phyloP scores from a whole-genome alignment of 2,797 vertebrate genomes.

The Acipenser transmontanus region DNA sequence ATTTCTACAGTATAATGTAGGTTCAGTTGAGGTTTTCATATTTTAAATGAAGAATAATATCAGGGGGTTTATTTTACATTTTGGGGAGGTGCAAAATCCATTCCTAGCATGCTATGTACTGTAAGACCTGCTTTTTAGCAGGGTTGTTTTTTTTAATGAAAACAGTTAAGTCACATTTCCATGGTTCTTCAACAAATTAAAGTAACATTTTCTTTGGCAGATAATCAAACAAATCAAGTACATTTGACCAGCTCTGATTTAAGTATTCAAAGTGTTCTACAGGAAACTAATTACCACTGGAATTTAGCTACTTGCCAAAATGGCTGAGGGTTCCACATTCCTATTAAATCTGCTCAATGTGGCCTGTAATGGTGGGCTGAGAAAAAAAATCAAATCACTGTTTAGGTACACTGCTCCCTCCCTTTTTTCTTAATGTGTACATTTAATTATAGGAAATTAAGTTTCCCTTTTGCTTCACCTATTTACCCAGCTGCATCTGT shows the following conservation, averaged over 20 bases:
- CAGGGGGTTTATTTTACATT: conserved; percentile 47
- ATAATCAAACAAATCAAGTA: conserved; percentile 79
- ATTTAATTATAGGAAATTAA: conserved; percentile 55
- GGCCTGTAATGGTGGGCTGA: conserved; percentile 59
- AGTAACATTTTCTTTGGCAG: conserved; percentile 90
- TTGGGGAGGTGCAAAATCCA: conserved; percentile 41
- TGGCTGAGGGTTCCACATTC: conserved; percentile 72
- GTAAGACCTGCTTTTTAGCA: conserved; percentile 54
- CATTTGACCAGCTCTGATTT: conserved; percentile 80
- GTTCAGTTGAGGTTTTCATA: conserved; percentile 42
- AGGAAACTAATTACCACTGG: conserved; percentile 91
- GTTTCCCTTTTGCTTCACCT: conserved; percentile 45
- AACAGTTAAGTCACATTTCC: conserved; percentile 59
- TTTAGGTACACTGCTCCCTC: conserved; percentile 58
- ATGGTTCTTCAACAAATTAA: conserved; percentile 41
- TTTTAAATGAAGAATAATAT: conserved; percentile 45
- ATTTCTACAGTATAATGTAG: conserved; percentile 31
- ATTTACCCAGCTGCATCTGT: conserved; percentile 60
- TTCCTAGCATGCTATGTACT: conserved; percentile 36
- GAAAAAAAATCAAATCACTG: conserved; percentile 67
- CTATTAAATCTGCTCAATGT: conserved; percentile 51
- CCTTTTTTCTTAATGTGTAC: conserved; percentile 46
- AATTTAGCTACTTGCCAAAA: conserved; percentile 74
- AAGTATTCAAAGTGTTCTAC: conserved; percentile 79
- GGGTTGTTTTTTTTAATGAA: conserved; percentile 33